Conservation (phyloP, 1,140 invertebrate species). For the Drosophila watanabei region DNA sequence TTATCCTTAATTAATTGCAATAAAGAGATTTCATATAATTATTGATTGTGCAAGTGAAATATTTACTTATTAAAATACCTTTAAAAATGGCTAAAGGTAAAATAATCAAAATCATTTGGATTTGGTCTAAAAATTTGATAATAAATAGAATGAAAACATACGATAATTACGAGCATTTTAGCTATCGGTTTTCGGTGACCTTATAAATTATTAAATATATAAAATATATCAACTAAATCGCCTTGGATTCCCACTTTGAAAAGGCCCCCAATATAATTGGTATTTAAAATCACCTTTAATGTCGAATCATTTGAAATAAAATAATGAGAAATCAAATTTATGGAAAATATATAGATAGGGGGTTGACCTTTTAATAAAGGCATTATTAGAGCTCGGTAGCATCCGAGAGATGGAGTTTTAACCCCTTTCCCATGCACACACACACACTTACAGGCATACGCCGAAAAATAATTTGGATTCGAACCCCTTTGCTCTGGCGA, state of each 20-base stretch:
- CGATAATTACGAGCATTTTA: no score
- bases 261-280: not conserved
- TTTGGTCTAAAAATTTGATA: no score
- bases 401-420: not conserved
- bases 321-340: conserved; percentile 4
- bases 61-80: no score
- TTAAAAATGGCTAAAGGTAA: no score
- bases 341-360: not conserved
- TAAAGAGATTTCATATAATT: no score
- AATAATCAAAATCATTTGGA: no score
- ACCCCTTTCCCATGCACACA: conserved; percentile 9
- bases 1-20: no score
- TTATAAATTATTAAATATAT: not conserved
- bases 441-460: not conserved
- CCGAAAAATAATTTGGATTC: conserved; percentile 27
- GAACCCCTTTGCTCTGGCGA: conserved; percentile 29
- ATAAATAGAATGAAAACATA: no score
- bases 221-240: not conserved
- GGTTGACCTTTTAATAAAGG: conserved; percentile 14
- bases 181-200: no score
- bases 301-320: not conserved
- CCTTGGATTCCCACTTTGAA: not conserved
- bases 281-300: not conserved
- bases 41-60: no score
- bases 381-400: conserved; percentile 2